A percentile compares a stretch with the other conserved stretches of the same genome.
Conservation (phyloP, 2,797 vertebrate genomes). For the Cirrhinus molitorella region DNA sequence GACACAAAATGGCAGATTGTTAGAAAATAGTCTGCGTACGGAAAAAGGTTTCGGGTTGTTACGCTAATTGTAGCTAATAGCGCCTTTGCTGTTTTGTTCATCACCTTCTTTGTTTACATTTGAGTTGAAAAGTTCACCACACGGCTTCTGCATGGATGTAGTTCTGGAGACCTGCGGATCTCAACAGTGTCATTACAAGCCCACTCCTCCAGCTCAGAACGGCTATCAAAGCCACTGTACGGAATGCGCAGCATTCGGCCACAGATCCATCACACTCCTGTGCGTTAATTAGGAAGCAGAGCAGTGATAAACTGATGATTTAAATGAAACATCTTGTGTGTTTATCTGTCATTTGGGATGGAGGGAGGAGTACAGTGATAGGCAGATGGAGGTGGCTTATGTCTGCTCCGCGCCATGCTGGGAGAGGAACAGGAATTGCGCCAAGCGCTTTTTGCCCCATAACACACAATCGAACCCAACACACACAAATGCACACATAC, state of each 20-base stretch:
- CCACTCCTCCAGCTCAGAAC: constrained; percentile 12
- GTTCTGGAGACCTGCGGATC: constrained; percentile 28
- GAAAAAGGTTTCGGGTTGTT: constrained; percentile 1
- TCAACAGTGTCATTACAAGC: constrained; percentile 36
- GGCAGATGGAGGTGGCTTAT: constrained; percentile 85
- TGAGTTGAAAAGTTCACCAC: constrained; percentile 43
- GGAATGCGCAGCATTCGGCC: background rate
- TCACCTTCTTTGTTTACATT: constrained; percentile 29
- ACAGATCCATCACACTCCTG: constrained; percentile 32
- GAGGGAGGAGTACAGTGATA: constrained; percentile 77
- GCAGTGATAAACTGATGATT: constrained; percentile 68
- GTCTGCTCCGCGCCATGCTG: constrained; percentile 80
- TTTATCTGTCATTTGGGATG: constrained; percentile 77
- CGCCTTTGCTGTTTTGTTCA: constrained; percentile 21
- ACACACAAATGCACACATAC: constrained; percentile 29
- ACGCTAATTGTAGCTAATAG: constrained; percentile 7
- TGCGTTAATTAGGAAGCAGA: constrained; percentile 67
- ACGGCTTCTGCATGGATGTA: background rate
- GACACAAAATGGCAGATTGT: background rate
- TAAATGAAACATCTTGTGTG: constrained; percentile 72
- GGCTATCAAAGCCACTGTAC: constrained; percentile 24
- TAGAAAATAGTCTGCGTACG: background rate
- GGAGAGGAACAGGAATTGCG: constrained; percentile 76
- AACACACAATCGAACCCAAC: constrained; percentile 55
- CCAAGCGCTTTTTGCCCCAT: constrained; percentile 65